Conservation (phyloP, 2,888 invertebrate genomes). For the Microctonus hyperodae region DNA sequence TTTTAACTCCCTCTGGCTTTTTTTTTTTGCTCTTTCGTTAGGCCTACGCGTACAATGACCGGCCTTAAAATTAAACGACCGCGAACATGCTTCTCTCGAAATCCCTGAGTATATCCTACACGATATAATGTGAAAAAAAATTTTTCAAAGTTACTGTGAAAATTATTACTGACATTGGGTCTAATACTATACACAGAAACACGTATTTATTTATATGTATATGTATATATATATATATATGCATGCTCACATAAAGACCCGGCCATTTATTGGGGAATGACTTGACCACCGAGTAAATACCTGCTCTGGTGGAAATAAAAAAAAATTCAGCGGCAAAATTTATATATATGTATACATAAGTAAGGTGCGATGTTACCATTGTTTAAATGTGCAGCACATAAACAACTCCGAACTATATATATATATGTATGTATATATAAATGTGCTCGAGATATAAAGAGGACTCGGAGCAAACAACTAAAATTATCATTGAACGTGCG, state of each 20-base stretch:
- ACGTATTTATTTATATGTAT: slow-evolving; percentile 26
- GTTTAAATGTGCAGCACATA: slow-evolving; percentile 63
- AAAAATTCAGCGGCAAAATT: slow-evolving; percentile 30
- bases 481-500: not conserved
- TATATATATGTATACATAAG: slow-evolving; percentile 35
- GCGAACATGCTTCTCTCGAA: not conserved
- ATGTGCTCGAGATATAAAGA: no score
- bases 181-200: not conserved
- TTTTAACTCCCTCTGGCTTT: not conserved
- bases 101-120: not conserved
- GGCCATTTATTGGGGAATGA: slow-evolving; percentile 30
- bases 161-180: slow-evolving; percentile 14
- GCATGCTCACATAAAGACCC: slow-evolving; percentile 26
- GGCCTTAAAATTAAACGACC: slow-evolving; percentile 22
- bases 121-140: slow-evolving; percentile 4
- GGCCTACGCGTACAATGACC: slow-evolving; percentile 37
- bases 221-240: slow-evolving; percentile 26
- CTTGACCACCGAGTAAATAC: slow-evolving; percentile 25
- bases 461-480: not conserved
- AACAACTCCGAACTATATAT: no score
- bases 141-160: not conserved
- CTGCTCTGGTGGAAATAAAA: slow-evolving; percentile 1
- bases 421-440: no score
- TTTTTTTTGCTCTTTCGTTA: slow-evolving; percentile 21
- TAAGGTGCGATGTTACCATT: slow-evolving; percentile 56